phyloP scores from a whole-genome alignment of 1,140 invertebrate genomes.

The Pachypeltis micranthus region DNA sequence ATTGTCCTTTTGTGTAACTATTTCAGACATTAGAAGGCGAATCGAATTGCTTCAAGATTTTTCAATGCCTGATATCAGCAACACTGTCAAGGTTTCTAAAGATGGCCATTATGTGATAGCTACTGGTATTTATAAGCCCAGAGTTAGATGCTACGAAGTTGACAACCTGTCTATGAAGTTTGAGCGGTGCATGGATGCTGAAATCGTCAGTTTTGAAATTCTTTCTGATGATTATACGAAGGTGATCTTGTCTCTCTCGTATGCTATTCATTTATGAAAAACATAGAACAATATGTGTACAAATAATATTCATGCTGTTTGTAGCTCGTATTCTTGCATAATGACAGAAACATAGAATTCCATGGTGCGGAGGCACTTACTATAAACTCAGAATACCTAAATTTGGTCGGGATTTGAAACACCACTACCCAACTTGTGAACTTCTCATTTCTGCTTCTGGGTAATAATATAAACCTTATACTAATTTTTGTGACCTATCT shows the following conservation, averaged over 20 bases:
- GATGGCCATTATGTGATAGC: constrained; percentile 89
- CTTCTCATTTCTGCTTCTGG: constrained; percentile 81
- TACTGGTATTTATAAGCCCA: constrained; percentile 92
- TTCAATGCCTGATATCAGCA: constrained; percentile 93
- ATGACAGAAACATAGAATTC: constrained; percentile 85
- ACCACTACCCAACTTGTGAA: constrained; percentile 82
- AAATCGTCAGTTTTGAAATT: constrained; percentile 78
- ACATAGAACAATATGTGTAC: too few species aligned
- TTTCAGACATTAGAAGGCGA: constrained; percentile 62
- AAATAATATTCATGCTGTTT: constrained; percentile 16
- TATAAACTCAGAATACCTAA: constrained; percentile 85
- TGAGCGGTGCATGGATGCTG: constrained; percentile 94
- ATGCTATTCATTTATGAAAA: too few species aligned
- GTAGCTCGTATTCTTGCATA: constrained; percentile 70
- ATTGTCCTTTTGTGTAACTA: too few species aligned
- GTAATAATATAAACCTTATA: constrained; percentile 37
- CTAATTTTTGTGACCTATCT: not conserved
- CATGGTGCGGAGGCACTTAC: constrained; percentile 87
- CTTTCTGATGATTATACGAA: constrained; percentile 84
- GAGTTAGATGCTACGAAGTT: constrained; percentile 91
- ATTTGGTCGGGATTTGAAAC: constrained; percentile 88
- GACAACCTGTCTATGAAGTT: constrained; percentile 95
- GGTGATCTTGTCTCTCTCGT: too few species aligned
- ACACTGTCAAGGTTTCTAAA: constrained; percentile 67
- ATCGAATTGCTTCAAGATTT: constrained; percentile 98